Percentiles rank a stretch among this genome's conserved stretches.
These are phyloP conservation scores for Puma concolor DNA, from an alignment of 2,113 vertebrate species.

Conservation along the genomic window DNA sequence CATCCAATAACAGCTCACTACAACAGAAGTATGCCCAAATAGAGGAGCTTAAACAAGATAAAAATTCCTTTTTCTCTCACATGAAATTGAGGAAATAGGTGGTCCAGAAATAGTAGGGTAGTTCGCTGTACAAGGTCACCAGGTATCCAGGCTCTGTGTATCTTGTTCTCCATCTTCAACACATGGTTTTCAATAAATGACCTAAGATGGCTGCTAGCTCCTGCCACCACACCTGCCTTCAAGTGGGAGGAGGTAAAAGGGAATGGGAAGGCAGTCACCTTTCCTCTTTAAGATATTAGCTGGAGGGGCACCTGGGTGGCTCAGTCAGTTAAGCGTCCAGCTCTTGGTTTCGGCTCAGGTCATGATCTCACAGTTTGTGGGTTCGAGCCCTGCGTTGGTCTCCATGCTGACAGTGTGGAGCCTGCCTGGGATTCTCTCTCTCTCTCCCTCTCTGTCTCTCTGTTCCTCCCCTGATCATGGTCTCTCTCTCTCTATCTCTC, in stretches of 20 bases:
- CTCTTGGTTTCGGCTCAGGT: too few relatives aligned
- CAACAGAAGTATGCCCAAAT: background rate
- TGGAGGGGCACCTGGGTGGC: background rate
- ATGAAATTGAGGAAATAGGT: background rate
- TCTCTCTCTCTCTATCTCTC: too few relatives aligned
- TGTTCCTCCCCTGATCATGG: too few relatives aligned
- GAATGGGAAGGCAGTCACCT: background rate
- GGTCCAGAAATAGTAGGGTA: background rate
- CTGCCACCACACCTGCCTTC: background rate
- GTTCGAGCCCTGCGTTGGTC: too few relatives aligned
- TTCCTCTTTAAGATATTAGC: background rate
- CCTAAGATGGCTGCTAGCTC: background rate
- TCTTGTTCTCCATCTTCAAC: background rate
- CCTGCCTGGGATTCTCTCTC: too few relatives aligned
- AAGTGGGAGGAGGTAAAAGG: background rate
- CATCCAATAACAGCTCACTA: background rate
- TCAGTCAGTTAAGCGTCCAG: too few relatives aligned
- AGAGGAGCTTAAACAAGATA: background rate
- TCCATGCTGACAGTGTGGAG: too few relatives aligned
- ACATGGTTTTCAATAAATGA: background rate
- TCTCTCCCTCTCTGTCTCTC: too few relatives aligned
- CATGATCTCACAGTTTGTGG: too few relatives aligned
- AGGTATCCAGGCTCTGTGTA: background rate
- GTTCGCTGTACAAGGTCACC: background rate
- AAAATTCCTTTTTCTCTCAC: background rate